Percentiles rank a stretch among this genome's conserved stretches.
These are phyloP conservation scores for Drosophila fungiperda DNA, from an alignment of 2,888 invertebrate genomes.

Conservation along the genomic window DNA sequence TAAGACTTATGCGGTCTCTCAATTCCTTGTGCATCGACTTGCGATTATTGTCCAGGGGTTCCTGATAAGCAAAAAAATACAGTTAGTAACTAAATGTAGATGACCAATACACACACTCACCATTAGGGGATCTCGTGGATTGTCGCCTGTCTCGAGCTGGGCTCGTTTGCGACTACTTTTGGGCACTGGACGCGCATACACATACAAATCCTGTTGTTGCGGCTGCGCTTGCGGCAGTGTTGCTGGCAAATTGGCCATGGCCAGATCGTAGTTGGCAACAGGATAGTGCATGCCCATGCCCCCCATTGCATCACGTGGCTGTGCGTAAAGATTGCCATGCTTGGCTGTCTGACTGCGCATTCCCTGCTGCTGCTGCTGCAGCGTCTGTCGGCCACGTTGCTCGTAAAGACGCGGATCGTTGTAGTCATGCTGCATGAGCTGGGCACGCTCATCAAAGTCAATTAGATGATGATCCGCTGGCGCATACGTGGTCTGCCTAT, in stretches of 20 bases:
- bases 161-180: conserved; percentile 59
- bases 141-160: conserved; percentile 20
- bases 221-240: conserved; percentile 48
- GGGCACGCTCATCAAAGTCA: conserved; percentile 83
- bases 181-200: conserved; percentile 78
- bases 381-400: conserved; percentile 21
- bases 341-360: conserved; percentile 20
- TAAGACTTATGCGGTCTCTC: conserved; percentile 66
- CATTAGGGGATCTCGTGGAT: conserved; percentile 65
- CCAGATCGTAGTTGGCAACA: conserved; percentile 50
- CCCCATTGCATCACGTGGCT: conserved; percentile 48
- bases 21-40: conserved; percentile 77
- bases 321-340: conserved; percentile 50
- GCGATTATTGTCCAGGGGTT: conserved; percentile 74
- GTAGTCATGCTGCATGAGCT: conserved; percentile 74
- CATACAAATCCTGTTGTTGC: conserved; percentile 69
- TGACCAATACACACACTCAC: conserved; percentile 42
- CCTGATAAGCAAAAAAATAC: conserved; percentile 40
- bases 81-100: background rate
- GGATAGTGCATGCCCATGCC: conserved; percentile 29
- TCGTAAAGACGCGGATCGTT: conserved; percentile 71
- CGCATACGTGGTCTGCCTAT: conserved; percentile 78
- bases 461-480: conserved; percentile 82
- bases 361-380: conserved; percentile 16
- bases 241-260: conserved; percentile 49